Base-by-base conservation (phyloP, 2,113 vertebrate species). In the Melanerpes aurifrons region DNA sequence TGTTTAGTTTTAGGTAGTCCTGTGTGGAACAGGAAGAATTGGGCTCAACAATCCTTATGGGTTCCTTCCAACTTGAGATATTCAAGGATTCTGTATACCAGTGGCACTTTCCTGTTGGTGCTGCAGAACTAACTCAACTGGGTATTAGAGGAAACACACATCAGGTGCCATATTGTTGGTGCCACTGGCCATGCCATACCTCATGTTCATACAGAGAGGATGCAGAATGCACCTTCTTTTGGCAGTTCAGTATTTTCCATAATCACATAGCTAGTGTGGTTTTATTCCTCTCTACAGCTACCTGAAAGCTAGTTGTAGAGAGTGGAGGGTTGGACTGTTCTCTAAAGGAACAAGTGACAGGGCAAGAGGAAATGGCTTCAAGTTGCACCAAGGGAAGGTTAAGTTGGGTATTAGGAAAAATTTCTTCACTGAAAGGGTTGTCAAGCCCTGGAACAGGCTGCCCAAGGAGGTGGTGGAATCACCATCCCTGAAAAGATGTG, bases 101-200 rank as follows among this genome's bases (percentile, higher is more conserved):
- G 8, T 29, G 31, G 19, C 31, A 58, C 50, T 40, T 78, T 18
- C 8, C 32, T 29, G 5, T n/a, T 1, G 1, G 19, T 2, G 1
- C 8, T 37, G 17, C 40, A 35, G 28, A 67, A 28, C 28, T 25
- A n/a, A 40, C 15, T 86, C 62, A 31, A 5, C 4, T 15, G 5
- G 32, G 22, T 22, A 6, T 35, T 35, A 40, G 28, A 61, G 54
- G 32, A 62, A 50, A 20, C 5, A n/a, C 12, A 20, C 10, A 7
- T 37, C 5, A 62, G 18, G 6, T 50, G 5, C 25, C 32, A 6
- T 28, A 26, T 25, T 84, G 45, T 62, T 59, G 57, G 37, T 40
- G 64, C 15, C 25, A 32, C 53, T 28, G 20, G 32, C 40, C 16
- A 12, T 29, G 12, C 15, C 24, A 6, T 45, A 15, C 32, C 29